Evolutionary conservation across 2,113 vertebrate genomes (phyloP).

Genomic region (Calyptommatus sinebrachiatus): DNA sequence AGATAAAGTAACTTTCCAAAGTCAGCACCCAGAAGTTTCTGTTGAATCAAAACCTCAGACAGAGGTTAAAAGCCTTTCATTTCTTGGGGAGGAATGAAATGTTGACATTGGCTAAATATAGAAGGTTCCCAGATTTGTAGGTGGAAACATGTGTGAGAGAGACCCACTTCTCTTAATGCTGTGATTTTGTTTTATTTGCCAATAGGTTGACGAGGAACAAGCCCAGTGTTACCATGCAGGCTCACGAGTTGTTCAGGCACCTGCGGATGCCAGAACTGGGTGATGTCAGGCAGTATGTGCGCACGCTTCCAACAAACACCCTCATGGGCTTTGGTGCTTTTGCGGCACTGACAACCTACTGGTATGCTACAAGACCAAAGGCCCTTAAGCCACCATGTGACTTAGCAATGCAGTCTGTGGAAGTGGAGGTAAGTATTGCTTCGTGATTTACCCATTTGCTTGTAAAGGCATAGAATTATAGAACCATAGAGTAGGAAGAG

Average conservation of each 20-base stretch:
- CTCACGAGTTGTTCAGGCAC: conserved; percentile 87
- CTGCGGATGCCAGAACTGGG: conserved; percentile 90
- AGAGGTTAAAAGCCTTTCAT: not conserved
- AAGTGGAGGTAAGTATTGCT: conserved; percentile 69
- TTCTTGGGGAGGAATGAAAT: not conserved
- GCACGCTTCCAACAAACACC: conserved; percentile 84
- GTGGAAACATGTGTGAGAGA: not conserved
- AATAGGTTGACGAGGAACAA: conserved; percentile 52
- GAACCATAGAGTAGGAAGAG: too few species aligned
- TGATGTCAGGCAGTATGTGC: conserved; percentile 88
- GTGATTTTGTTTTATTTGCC: conserved; percentile 26
- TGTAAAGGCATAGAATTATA: not conserved
- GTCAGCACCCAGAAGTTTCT: not conserved
- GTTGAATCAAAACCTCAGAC: fast-evolving
- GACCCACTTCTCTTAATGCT: fast-evolving
- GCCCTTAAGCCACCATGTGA: conserved; percentile 90
- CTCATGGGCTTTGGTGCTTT: conserved; percentile 94
- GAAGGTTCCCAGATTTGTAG: not conserved
- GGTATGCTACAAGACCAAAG: conserved; percentile 88
- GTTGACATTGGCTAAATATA: not conserved
- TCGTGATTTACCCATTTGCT: not conserved
- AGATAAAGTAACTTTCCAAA: conserved; percentile 1
- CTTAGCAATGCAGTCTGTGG: conserved; percentile 85
- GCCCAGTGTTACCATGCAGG: conserved; percentile 76
- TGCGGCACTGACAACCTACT: conserved; percentile 92